Evolutionary conservation across 2,797 vertebrate genomes (phyloP).

Genomic region (Danio aesculapii): DNA sequence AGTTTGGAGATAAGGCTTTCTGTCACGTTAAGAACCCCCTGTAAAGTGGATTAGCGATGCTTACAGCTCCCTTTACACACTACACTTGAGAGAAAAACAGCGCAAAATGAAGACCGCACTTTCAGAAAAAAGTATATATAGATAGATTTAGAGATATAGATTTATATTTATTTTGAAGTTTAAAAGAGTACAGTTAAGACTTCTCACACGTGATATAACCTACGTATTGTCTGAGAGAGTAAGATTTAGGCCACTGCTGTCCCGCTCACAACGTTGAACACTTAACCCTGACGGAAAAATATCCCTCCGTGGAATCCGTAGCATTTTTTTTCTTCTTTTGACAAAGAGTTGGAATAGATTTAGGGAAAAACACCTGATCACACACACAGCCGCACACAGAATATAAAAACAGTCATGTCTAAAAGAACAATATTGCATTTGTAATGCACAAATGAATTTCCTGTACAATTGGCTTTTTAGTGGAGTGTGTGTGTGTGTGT

Average conservation of each 20-base stretch:
- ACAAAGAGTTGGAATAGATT: slow-evolving; percentile 82
- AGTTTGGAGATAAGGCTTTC: slow-evolving; percentile 72
- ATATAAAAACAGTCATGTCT: slow-evolving; percentile 98
- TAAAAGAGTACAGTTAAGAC: slow-evolving; percentile 99
- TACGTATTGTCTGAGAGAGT: slow-evolving; percentile 91
- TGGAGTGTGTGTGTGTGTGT: slow-evolving; percentile 33
- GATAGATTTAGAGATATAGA: slow-evolving; percentile 89
- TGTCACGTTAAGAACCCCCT: slow-evolving; percentile 56
- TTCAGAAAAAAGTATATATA: slow-evolving; percentile 86
- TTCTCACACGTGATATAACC: slow-evolving; percentile 98
- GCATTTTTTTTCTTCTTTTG: slow-evolving; percentile 81
- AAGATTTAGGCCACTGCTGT: slow-evolving; percentile 84
- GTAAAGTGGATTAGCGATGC: slow-evolving; percentile 51
- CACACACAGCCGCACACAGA: slow-evolving; percentile 83
- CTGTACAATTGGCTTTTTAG: slow-evolving; percentile 94
- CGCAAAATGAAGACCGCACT: slow-evolving; percentile 82
- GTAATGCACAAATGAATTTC: slow-evolving; percentile 92
- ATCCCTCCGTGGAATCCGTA: slow-evolving; percentile 52
- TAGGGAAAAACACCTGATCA: slow-evolving; percentile 88
- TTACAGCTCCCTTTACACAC: slow-evolving; percentile 34
- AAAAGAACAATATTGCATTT: slow-evolving; percentile 98
- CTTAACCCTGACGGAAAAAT: slow-evolving; percentile 54
- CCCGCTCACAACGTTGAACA: slow-evolving; percentile 77
- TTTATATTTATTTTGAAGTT: slow-evolving; percentile 98
- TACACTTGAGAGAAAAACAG: slow-evolving; percentile 59